Evolutionary conservation across 2,113 vertebrate genomes (phyloP), one percentile per base, ranked within the genome.

Genomic region (Actinemys pallida): DNA sequence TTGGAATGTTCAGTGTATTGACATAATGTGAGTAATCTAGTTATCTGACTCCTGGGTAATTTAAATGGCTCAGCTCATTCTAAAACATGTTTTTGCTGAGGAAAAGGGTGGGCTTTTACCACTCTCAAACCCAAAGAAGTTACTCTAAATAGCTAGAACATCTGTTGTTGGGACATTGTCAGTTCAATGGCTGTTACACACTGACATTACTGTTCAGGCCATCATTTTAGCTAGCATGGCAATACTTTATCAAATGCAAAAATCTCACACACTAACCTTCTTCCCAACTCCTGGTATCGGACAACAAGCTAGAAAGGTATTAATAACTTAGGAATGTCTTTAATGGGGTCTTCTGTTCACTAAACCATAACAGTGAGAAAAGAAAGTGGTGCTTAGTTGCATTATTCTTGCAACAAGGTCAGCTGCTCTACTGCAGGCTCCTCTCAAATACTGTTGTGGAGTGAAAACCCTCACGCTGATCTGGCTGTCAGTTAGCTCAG

Each of bases 401-500:
- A 76, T 29, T 22, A 83, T 80, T 12, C 69, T n/a, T 53, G 54
- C 81, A 87, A 87, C n/a, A 76, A 10, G 87, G n/a, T 47, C 42
- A 83, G 31, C 19, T 72, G 4, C 3, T 88, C n/a, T 54, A 16
- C 56, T 45, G 2, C 1, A 78, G 8, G 47, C 0, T 5, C 47
- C 83, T 57, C 47, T 1, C 0, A 90, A 89, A 50, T 29, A 82
- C 1, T 31, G 47, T 35, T 50, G 10, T 14, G 25, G n/a, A 39
- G 47, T n/a, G 13, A 92, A 59, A 87, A 86, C n/a, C 17, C 47
- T 39, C 39, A 59, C 52, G n/a, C 29, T 57, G 35, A 42, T 1
- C 12, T 69, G 27, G 39, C 59, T 94, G 89, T 20, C 65, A 62
- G 31, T 45, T 86, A 89, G 65, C 27, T 90, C 35, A 49, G 57